phyloP scores from a whole-genome alignment of 1,140 invertebrate species.

The Aradophagus sp. region DNA sequence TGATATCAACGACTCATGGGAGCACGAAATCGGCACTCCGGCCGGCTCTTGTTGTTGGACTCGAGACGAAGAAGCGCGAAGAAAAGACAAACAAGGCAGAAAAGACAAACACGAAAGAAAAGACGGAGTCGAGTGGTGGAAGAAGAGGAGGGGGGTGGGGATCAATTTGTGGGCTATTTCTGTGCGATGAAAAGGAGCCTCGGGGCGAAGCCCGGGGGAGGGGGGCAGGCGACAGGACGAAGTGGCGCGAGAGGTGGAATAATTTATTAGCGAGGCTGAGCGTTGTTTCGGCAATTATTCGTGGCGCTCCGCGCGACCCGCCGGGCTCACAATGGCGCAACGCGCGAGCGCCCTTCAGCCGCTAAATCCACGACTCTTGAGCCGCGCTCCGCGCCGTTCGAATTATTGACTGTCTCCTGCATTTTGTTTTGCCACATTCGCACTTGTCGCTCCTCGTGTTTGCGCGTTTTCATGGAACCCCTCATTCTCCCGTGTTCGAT shows the following conservation, averaged over 20 bases:
- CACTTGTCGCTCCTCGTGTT: conserved; percentile 18
- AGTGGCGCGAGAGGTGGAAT: conserved; percentile 29
- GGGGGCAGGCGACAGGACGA: not conserved
- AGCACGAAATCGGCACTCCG: conserved; percentile 19
- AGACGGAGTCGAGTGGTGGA: too few relatives aligned
- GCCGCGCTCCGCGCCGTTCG: conserved; percentile 14
- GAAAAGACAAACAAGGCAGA: too few relatives aligned
- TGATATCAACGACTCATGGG: not conserved
- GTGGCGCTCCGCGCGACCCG: conserved; percentile 11
- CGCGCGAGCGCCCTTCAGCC: conserved; percentile 17
- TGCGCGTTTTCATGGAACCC: conserved; percentile 9
- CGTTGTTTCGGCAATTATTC: conserved; percentile 50
- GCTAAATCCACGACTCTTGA: conserved; percentile 39
- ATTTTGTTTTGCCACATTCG: conserved; percentile 43
- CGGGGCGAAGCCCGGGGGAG: not conserved
- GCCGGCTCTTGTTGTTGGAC: conserved; percentile 23
- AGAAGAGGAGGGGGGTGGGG: conserved; percentile 3
- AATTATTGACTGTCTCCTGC: conserved; percentile 47
- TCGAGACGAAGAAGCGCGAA: conserved; percentile 3
- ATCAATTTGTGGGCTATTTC: conserved; percentile 37
- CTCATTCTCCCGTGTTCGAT: too few relatives aligned
- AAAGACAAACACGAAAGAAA: too few relatives aligned
- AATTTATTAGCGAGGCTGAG: conserved; percentile 38
- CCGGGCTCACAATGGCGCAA: conserved; percentile 21
- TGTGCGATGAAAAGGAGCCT: conserved; percentile 29